Conservation (phyloP, 2,113 vertebrate genomes). For the Gnathonemus longibarbis region DNA sequence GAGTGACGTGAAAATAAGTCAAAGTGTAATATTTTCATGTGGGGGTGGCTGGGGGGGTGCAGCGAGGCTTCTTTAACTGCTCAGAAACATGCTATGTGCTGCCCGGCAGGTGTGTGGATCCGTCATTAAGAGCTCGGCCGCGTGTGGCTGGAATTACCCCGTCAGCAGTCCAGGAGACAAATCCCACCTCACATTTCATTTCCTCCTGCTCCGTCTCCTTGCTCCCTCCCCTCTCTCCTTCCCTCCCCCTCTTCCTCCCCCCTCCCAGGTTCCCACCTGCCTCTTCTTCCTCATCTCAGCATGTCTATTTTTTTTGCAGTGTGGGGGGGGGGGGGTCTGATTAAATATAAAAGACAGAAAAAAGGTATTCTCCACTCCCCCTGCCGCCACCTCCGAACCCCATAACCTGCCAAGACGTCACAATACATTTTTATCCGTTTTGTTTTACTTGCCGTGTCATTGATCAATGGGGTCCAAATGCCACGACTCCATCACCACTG, state of each 20-base stretch:
- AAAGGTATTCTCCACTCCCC: not conserved
- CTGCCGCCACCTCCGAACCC: constrained; percentile 5
- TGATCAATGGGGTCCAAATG: constrained; percentile 76
- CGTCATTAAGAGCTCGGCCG: constrained; percentile 35
- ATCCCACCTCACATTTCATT: constrained; percentile 9
- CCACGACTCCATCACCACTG: constrained; percentile 59
- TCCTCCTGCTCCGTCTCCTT: constrained; percentile 14
- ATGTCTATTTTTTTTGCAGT: not conserved
- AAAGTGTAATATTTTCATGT: not conserved
- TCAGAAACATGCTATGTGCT: not conserved
- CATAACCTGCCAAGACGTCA: constrained; percentile 63
- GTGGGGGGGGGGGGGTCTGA: not conserved
- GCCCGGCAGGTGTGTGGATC: constrained; percentile 10
- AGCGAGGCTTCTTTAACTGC: not conserved
- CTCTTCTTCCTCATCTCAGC: not conserved
- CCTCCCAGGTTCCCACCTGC: not conserved
- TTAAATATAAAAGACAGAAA: constrained; percentile 1
- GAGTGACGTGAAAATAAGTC: not conserved
- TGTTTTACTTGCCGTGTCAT: constrained; percentile 55
- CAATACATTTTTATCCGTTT: constrained; percentile 53
- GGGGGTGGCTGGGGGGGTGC: not conserved
- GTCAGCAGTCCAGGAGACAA: constrained; percentile 29
- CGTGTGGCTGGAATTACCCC: constrained; percentile 29
- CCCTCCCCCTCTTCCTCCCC: not conserved
- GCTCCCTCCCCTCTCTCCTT: not conserved